Evolutionary conservation across 2,113 vertebrate genomes (phyloP).

Genomic region (Macrotis lagotis): DNA sequence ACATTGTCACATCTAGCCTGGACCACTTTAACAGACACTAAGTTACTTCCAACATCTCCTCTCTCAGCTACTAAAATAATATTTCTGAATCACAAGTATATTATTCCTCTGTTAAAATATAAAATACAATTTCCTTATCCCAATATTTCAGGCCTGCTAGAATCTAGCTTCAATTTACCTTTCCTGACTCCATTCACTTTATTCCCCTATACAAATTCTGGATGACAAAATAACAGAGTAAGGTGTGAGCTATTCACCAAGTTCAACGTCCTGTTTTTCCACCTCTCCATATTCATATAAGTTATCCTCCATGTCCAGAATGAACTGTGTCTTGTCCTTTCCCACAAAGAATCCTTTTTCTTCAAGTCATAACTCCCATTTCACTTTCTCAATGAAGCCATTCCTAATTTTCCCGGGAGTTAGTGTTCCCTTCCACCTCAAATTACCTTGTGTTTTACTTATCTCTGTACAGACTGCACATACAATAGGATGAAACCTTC

Average conservation of each 20-base stretch:
- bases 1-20: neutral
- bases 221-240: neutral
- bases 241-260: neutral
- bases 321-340: neutral
- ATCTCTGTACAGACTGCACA: neutral
- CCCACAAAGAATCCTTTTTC: neutral
- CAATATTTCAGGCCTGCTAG: neutral
- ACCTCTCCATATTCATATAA: neutral
- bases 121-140: neutral
- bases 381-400: neutral
- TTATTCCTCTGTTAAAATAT: neutral
- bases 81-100: neutral
- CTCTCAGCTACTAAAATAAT: neutral
- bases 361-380: neutral
- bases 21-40: neutral
- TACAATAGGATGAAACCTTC: neutral
- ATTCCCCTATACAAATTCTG: neutral
- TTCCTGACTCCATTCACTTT: neutral
- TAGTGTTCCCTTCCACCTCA: neutral
- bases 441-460: neutral
- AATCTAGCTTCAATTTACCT: neutral
- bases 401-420: neutral
- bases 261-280: neutral
- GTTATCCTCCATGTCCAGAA: neutral
- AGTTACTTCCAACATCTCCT: neutral